Conservation (phyloP, 1,140 invertebrate genomes). For the Ostrea edulis region DNA sequence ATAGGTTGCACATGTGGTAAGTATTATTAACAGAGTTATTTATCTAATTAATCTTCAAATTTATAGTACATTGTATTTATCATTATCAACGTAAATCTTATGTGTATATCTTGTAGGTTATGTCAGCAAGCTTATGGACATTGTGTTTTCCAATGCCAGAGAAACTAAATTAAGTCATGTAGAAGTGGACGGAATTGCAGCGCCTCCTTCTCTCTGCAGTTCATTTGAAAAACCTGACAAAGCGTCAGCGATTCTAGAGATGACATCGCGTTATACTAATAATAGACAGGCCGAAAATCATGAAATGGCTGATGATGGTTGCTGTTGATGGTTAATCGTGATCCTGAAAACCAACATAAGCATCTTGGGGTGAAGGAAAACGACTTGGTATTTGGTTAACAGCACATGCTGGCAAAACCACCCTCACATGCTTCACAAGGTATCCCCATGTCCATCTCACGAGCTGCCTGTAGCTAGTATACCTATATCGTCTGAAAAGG, state of each 20-base stretch:
- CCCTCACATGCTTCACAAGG: conserved; percentile 7
- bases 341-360: conserved; percentile 1
- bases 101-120: not conserved
- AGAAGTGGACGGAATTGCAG: not conserved
- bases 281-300: not conserved
- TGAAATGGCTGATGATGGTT: not conserved
- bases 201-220: conserved; percentile 25
- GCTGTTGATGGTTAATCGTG: not conserved
- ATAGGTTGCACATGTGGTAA: conserved; percentile 30
- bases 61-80: not conserved
- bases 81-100: not conserved
- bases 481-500: conserved; percentile 43
- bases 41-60: no score
- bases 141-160: not conserved
- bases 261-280: conserved; percentile 21
- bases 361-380: not conserved
- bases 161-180: not conserved
- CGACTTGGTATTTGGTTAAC: not conserved
- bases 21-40: no score
- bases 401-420: conserved; percentile 38
- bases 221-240: not conserved
- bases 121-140: not conserved
- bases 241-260: not conserved
- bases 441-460: conserved; percentile 34
- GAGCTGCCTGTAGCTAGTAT: conserved; percentile 43